Evolutionary conservation across 2,797 vertebrate species (phyloP), one percentile per base, ranked within the genome.

Genomic region (Gobionotothen gibberifrons): DNA sequence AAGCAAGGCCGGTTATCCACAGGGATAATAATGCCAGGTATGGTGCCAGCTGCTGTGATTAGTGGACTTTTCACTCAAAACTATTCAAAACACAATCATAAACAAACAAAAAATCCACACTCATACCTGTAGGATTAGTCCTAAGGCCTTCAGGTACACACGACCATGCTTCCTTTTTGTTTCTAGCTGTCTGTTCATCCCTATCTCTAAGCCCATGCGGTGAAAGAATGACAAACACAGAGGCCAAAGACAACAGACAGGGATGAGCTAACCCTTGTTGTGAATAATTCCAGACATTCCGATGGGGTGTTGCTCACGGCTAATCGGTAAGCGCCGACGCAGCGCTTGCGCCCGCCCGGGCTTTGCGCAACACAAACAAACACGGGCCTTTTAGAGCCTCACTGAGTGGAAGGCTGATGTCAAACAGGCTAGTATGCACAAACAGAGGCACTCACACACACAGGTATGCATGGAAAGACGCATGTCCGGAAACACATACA

Each of bases 221-320:
- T 63, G 69, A 88, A 90, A 92, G 86, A 89, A 90, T 89, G 89
- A 85, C 86, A 91, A 91, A 89, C 77, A 75, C 29, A 61, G 87
- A 83, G 82, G 79, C 79, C 81, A 83, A 79, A 91, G 90, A 91
- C 90, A 92, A 92, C 91, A 93, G 87, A 77, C 85, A 90, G 87
- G 88, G 85, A 92, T 92, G 92, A 93, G 91, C 89, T 93, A 93
- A 93, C 92, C 91, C 85, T 81, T 92, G 92, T 92, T 93, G 86
- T 93, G 91, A 85, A 82, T 87, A 89, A 93, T 93, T 94, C 92
- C 91, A 87, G 79, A 88, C 92, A 94, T 94, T 93, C 92, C 90
- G 19, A 86, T 81, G 78, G 75, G 89, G 86, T 89, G 91, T 90
- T 92, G 89, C 86, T 87, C 77, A 75, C 55, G 70, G 84, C 72